A percentile compares a stretch with the other conserved stretches of the same genome.
phyloP scores from a whole-genome alignment of 2,797 vertebrate genomes.

The Hydrocynus forskahlii region DNA sequence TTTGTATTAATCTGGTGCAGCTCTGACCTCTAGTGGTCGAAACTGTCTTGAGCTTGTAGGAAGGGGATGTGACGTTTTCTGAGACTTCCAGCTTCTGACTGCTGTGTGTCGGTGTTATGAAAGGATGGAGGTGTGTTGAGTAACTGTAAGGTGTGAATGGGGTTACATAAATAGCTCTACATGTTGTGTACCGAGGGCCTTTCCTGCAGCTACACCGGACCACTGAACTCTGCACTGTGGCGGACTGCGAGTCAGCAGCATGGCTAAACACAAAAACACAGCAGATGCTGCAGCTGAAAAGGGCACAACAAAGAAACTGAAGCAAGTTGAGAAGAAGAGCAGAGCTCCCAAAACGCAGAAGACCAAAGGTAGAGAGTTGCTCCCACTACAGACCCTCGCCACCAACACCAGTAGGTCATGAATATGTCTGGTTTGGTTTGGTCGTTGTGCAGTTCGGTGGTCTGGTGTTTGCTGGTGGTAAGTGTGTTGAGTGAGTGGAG shows the following conservation, averaged over 20 bases:
- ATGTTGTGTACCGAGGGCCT: background rate
- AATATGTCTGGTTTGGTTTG: background rate
- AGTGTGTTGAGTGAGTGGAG: background rate
- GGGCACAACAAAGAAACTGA: slow-evolving; percentile 74
- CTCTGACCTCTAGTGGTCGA: slow-evolving; percentile 40
- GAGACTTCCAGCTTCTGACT: background rate
- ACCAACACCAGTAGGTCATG: background rate
- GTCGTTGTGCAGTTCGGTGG: background rate
- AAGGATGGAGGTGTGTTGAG: slow-evolving; percentile 63
- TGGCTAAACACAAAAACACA: slow-evolving; percentile 73
- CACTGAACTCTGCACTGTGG: background rate
- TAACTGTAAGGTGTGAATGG: slow-evolving; percentile 53
- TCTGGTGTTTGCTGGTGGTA: background rate
- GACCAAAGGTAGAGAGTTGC: slow-evolving; percentile 64
- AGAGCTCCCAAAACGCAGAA: slow-evolving; percentile 50
- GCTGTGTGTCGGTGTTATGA: slow-evolving; percentile 62
- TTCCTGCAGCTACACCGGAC: background rate
- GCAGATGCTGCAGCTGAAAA: slow-evolving; percentile 18
- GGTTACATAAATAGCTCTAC: slow-evolving; percentile 42
- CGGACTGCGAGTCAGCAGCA: slow-evolving; percentile 49
- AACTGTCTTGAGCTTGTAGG: background rate
- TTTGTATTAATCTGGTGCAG: slow-evolving; percentile 1
- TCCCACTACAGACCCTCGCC: background rate
- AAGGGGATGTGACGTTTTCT: slow-evolving; percentile 70
- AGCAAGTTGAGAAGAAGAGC: slow-evolving; percentile 61